phyloP scores from a whole-genome alignment of 2,797 vertebrate species.

The Rhabdomys pumilio region DNA sequence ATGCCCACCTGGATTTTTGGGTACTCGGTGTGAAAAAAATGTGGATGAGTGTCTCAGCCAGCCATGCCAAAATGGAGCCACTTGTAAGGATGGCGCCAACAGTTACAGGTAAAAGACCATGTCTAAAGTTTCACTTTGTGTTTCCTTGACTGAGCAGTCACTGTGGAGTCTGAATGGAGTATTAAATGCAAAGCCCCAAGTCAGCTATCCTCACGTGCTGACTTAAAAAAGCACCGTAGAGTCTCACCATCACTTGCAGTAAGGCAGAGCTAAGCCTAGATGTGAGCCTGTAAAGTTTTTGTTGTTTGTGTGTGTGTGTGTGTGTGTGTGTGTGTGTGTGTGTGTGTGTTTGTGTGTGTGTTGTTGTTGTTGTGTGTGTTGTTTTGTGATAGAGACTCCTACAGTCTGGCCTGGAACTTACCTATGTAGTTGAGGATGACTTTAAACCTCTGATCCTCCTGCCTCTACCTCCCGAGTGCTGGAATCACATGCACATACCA shows the following conservation, averaged over 20 bases:
- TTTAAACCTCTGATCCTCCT: background rate
- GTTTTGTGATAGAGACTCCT: background rate
- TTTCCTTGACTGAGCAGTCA: background rate
- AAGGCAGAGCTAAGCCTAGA: background rate
- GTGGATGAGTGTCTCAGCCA: slow-evolving; percentile 95
- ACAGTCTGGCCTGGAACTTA: background rate
- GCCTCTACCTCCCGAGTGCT: background rate
- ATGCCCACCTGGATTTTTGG: slow-evolving; percentile 94
- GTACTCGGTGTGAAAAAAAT: slow-evolving; percentile 94
- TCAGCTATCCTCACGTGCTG: background rate
- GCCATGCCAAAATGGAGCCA: slow-evolving; percentile 96
- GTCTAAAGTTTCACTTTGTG: background rate
- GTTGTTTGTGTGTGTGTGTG: background rate
- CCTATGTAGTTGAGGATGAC: background rate
- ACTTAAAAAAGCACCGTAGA: background rate
- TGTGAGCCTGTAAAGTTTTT: background rate
- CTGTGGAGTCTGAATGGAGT: background rate
- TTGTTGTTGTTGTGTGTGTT: background rate
- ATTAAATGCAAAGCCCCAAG: background rate
- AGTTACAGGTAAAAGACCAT: slow-evolving; percentile 93
- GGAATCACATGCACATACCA: background rate
- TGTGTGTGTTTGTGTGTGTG: background rate
- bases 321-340: background rate
- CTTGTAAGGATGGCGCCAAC: slow-evolving; percentile 93
- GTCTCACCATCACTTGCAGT: background rate